Percentiles rank a stretch among this genome's conserved stretches.
Evolutionary conservation across 2,113 vertebrate species (phyloP).

Genomic region (Morone saxatilis): DNA sequence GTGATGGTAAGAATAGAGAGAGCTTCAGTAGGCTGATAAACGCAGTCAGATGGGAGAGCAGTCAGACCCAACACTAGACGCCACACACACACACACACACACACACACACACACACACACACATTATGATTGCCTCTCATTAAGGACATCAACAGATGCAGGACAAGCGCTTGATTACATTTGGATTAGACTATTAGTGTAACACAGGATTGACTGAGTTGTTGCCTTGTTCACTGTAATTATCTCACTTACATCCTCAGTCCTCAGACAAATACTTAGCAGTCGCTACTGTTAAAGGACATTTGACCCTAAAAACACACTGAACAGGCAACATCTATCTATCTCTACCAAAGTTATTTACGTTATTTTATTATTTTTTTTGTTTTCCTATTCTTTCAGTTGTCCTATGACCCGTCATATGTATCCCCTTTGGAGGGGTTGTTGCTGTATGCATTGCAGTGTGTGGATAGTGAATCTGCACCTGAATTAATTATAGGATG

Average conservation of each 20-base stretch:
- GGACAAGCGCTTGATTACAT: slow-evolving; percentile 67
- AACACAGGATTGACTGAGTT: slow-evolving; percentile 49
- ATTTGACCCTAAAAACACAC: not conserved
- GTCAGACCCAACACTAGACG: slow-evolving; percentile 25
- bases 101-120: slow-evolving; percentile 33
- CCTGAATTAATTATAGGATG: not conserved
- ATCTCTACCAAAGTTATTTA: no score
- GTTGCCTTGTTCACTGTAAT: slow-evolving; percentile 45
- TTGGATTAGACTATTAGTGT: slow-evolving; percentile 64
- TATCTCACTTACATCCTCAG: slow-evolving; percentile 35
- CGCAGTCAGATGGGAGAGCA: slow-evolving; percentile 24
- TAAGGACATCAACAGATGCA: slow-evolving; percentile 66
- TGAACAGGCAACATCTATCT: not conserved
- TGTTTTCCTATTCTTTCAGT: not conserved
- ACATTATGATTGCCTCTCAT: slow-evolving; percentile 31
- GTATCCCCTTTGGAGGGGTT: not conserved
- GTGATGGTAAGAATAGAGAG: not conserved
- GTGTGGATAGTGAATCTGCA: not conserved
- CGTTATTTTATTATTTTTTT: no score
- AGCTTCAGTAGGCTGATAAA: slow-evolving; percentile 33
- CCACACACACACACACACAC: slow-evolving; percentile 36
- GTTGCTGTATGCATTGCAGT: not conserved
- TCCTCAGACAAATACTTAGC: not conserved
- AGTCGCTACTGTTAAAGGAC: not conserved
- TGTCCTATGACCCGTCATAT: not conserved